A percentile compares a stretch with the other conserved stretches of the same genome.
Evolutionary conservation across 1,140 invertebrate genomes (phyloP).

Genomic region (Nephila pilipes): DNA sequence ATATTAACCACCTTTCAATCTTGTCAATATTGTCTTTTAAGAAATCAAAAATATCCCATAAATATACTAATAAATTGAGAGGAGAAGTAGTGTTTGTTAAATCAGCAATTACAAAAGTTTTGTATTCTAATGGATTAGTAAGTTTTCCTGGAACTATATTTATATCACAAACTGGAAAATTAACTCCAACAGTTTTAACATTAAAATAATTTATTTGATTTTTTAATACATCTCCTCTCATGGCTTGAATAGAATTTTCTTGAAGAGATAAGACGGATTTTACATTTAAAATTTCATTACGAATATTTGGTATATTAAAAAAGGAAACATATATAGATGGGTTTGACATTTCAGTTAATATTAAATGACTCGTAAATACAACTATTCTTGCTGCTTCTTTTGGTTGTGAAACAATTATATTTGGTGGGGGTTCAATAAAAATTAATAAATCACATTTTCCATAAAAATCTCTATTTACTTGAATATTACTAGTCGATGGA

Average conservation of each 20-base stretch:
- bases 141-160: slow-evolving; percentile 1
- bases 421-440: not conserved
- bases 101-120: slow-evolving; percentile 16
- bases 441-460: slow-evolving; percentile 26
- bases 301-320: not conserved
- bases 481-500: not conserved
- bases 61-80: slow-evolving; percentile 6
- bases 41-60: slow-evolving; percentile 41
- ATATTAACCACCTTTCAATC: slow-evolving; percentile 43
- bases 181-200: slow-evolving; percentile 18
- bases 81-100: slow-evolving; percentile 18
- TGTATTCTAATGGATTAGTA: not conserved
- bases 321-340: not conserved
- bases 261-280: not conserved
- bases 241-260: slow-evolving; percentile 11
- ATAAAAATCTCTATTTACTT: not conserved
- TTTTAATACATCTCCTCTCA: slow-evolving; percentile 19
- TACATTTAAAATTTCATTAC: slow-evolving; percentile 20
- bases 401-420: not conserved
- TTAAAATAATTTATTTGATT: slow-evolving; percentile 36
- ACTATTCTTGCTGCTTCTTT: not conserved
- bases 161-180: slow-evolving; percentile 31
- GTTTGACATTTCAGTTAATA: not conserved
- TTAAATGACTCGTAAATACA: slow-evolving; percentile 43
- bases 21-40: slow-evolving; percentile 10